These are phyloP conservation scores for Pseudomyrmex sp. DNA, from an alignment of 1,140 invertebrate genomes.

Conservation along the genomic window DNA sequence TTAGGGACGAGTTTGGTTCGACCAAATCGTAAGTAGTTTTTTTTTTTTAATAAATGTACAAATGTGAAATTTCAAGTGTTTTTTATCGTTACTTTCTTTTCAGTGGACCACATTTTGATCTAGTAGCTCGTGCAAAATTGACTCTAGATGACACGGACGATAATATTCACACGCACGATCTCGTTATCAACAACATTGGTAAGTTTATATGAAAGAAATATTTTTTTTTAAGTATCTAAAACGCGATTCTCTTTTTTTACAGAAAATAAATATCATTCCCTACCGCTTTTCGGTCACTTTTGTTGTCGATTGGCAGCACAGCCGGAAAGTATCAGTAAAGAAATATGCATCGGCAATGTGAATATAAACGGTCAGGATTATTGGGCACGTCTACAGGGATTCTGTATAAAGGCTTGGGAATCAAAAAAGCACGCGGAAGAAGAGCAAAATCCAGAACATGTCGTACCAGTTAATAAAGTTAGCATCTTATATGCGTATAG, in stretches of 20 bases:
- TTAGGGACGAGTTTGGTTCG: constrained; percentile 86
- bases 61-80: background rate
- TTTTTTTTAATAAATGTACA: constrained; percentile 22
- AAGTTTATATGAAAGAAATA: constrained; percentile 45
- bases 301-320: constrained; percentile 90
- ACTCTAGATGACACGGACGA: constrained; percentile 87
- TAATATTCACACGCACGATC: constrained; percentile 86
- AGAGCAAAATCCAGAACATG: constrained; percentile 76
- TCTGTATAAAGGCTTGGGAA: constrained; percentile 80
- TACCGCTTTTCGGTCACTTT: constrained; percentile 91
- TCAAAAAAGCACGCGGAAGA: constrained; percentile 83
- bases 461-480: constrained; percentile 81
- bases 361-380: constrained; percentile 82
- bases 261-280: constrained; percentile 86
- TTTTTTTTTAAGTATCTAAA: constrained; percentile 6
- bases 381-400: constrained; percentile 80
- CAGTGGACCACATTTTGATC: constrained; percentile 89
- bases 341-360: constrained; percentile 86
- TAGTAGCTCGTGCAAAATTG: constrained; percentile 88
- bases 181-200: constrained; percentile 85
- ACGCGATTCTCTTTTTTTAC: constrained; percentile 30
- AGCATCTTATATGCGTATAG: constrained; percentile 10
- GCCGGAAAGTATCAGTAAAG: constrained; percentile 87
- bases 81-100: constrained; percentile 62
- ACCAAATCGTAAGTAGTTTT: constrained; percentile 83